phyloP scores from a whole-genome alignment of 2,888 invertebrate species.

The Apodemia zela region DNA sequence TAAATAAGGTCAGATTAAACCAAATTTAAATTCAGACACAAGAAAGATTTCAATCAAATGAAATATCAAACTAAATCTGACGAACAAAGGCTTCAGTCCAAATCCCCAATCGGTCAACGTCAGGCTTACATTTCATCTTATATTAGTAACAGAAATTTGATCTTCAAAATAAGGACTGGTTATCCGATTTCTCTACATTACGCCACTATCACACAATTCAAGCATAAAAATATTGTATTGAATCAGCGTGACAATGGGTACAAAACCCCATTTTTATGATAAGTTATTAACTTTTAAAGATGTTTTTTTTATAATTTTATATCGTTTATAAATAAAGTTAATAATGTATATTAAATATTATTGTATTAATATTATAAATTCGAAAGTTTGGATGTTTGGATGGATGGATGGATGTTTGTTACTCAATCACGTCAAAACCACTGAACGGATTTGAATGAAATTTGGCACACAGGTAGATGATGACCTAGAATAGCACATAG shows the following conservation, averaged over 20 bases:
- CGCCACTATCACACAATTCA: neutral
- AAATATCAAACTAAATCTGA: constrained; percentile 11
- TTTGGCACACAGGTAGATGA: too few relatives aligned
- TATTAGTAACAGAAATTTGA: constrained; percentile 9
- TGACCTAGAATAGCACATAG: too few relatives aligned
- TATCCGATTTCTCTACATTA: neutral
- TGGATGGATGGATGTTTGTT: too few relatives aligned
- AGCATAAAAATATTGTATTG: neutral
- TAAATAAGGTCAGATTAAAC: neutral
- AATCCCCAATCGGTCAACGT: constrained; percentile 15
- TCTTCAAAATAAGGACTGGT: constrained; percentile 7
- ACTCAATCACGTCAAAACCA: too few relatives aligned
- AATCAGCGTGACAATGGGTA: neutral
- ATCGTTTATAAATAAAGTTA: too few relatives aligned
- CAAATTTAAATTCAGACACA: neutral
- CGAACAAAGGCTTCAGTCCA: neutral
- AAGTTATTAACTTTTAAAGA: too few relatives aligned
- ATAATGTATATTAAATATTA: too few relatives aligned
- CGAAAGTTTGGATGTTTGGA: too few relatives aligned
- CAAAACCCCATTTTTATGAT: neutral
- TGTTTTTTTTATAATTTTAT: too few relatives aligned
- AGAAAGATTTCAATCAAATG: neutral
- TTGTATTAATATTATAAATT: too few relatives aligned
- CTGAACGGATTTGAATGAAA: too few relatives aligned
- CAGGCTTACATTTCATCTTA: constrained; percentile 4